A percentile compares a stretch with the other conserved stretches of the same genome.
Conservation (phyloP, 2,888 invertebrate species). For the Thereva unica region DNA sequence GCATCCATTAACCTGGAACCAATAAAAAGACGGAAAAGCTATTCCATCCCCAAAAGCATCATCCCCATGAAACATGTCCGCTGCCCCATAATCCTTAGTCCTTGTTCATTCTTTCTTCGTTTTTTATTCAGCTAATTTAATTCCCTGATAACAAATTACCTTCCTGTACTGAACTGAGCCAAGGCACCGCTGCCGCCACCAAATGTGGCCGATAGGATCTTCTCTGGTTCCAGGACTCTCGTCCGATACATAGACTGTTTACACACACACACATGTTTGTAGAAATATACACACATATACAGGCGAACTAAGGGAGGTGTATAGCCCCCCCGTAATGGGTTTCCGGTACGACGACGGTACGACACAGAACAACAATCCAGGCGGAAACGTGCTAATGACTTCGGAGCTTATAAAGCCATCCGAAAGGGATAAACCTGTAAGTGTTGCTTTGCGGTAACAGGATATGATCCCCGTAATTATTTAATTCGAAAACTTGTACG, state of each 20-base stretch:
- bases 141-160: constrained; percentile 33
- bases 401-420: constrained; percentile 29
- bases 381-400: constrained; percentile 26
- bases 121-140: constrained; percentile 17
- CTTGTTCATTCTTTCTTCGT: no score
- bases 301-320: no score
- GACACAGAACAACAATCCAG: constrained; percentile 19
- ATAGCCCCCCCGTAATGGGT: background rate
- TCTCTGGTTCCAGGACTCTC: background rate
- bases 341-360: constrained; percentile 23
- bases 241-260: constrained; percentile 1
- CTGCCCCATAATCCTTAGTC: no score
- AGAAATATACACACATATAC: no score
- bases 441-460: constrained; percentile 24
- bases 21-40: no score
- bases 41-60: no score
- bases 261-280: no score
- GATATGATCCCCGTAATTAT: constrained; percentile 31
- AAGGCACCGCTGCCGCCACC: constrained; percentile 2
- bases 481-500: constrained; percentile 27
- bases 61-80: no score
- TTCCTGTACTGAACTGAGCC: constrained; percentile 22
- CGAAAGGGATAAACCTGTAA: constrained; percentile 22
- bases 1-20: no score
- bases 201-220: constrained; percentile 25